Percentiles rank a stretch among this genome's conserved stretches.
These are phyloP conservation scores for Coreoperca whiteheadi DNA, from an alignment of 2,113 vertebrate species.

Conservation along the genomic window DNA sequence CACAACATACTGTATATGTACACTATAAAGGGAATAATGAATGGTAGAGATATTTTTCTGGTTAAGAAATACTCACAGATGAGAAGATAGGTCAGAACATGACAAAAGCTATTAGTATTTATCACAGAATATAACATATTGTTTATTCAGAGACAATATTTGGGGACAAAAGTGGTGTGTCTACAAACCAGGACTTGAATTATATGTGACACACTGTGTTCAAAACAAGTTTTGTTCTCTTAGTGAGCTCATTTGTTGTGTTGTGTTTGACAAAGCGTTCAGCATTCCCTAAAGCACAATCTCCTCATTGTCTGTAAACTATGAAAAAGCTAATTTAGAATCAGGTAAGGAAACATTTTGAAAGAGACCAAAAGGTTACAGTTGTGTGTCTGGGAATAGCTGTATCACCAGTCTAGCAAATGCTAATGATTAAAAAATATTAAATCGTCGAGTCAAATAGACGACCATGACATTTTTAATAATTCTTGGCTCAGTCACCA, in stretches of 20 bases:
- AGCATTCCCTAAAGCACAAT: constrained; percentile 11
- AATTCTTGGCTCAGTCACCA: not conserved
- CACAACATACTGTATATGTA: not conserved
- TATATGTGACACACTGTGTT: constrained; percentile 27
- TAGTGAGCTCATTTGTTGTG: not conserved
- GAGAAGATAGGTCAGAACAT: not conserved
- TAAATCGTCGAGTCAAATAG: constrained; percentile 13
- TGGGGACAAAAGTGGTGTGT: not conserved
- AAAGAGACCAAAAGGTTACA: not conserved
- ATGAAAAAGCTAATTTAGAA: constrained; percentile 10
- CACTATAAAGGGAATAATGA: not conserved
- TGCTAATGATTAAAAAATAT: not conserved
- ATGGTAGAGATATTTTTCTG: not conserved
- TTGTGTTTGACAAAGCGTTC: constrained; percentile 6
- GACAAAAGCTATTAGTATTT: not conserved
- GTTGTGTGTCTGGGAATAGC: not conserved
- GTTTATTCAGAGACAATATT: not conserved
- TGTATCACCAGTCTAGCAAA: not conserved
- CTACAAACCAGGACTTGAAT: constrained; percentile 3
- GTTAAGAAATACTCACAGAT: constrained; percentile 7
- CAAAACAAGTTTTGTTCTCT: not conserved
- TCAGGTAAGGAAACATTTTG: not conserved
- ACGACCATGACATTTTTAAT: not conserved
- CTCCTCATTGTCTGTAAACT: constrained; percentile 11
- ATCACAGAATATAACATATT: not conserved